Evolutionary conservation across 2,113 vertebrate species (phyloP), one percentile per base, ranked within the genome.

Genomic region (Panthera tigris): DNA sequence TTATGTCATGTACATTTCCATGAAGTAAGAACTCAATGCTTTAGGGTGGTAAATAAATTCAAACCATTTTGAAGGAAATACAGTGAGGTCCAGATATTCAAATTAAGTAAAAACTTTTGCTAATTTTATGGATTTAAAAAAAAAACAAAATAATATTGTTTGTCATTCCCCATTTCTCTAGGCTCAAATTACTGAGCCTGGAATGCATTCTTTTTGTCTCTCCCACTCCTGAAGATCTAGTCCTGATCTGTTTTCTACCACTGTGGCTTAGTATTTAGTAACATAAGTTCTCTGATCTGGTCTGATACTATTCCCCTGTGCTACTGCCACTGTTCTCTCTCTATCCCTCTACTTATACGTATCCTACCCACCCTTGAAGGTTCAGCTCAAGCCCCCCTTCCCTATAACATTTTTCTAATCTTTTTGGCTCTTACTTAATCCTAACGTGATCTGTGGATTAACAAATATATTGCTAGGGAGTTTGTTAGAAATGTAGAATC

Each of bases 41-140:
- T 94, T 83, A 78, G 1, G 7, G 21, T 92, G 18, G 68, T 21
- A 95, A 96, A 87, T 68, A 86, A 87, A 92, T 86, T 92, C 29
- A 83, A 95, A 89, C 0, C 3, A 31, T 76, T 80, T 92, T 69
- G 8, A 71, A 80, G 16, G 16, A 91, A 36, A 86, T 79, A 82
- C 52, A 21, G 31, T 78, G 33, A 93, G 18, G 12, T 1, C 18
- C 3, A 94, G 2, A 57, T 78, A 92, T 48, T 80, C 21, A 96
- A 95, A 97, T 57, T 63, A 52, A 93, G 12, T 78, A 81, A 29
- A 89, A 89, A 83, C 0, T 18, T 61, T 74, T 73, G 18, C n/a
- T 86, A 78, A 78, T 65, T 55, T 63, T 73, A 97, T 25, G 68
- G 16, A 85, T 80, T 39, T 0, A 0, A 1, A 55, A 2, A 89